phyloP scores from a whole-genome alignment of 1,140 invertebrate genomes.

The Copidosoma floridanum region DNA sequence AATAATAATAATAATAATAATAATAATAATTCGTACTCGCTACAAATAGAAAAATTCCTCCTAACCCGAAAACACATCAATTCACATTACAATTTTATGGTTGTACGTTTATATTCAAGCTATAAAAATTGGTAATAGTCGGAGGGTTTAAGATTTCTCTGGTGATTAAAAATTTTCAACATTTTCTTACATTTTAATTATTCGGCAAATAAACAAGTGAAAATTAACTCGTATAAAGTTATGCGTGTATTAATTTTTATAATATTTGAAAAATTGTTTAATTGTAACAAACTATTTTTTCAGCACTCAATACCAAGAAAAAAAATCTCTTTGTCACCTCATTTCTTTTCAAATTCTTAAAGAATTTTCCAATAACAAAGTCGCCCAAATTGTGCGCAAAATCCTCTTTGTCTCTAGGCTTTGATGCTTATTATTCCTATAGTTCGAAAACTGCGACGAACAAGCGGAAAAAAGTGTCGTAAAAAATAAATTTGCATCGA shows the following conservation, averaged over 20 bases:
- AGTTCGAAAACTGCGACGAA: constrained; percentile 1
- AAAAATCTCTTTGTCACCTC: too few relatives aligned
- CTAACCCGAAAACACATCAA: too few relatives aligned
- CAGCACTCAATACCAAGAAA: too few relatives aligned
- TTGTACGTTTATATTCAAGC: neutral
- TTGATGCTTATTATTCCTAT: too few relatives aligned
- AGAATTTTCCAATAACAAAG: too few relatives aligned
- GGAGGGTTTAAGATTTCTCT: neutral
- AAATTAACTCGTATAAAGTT: neutral
- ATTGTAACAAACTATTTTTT: constrained; percentile 8
- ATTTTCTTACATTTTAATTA: neutral
- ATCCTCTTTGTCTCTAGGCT: too few relatives aligned
- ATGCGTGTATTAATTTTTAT: neutral
- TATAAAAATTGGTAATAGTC: neutral
- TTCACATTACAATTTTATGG: too few relatives aligned
- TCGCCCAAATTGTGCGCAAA: too few relatives aligned
- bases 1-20: too few relatives aligned
- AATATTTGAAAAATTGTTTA: constrained; percentile 2
- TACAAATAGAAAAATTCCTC: constrained; percentile 13
- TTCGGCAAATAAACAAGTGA: neutral
- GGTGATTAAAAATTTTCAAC: constrained; percentile 11
- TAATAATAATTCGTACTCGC: constrained; percentile 9
- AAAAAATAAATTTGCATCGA: constrained; percentile 20
- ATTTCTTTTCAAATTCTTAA: too few relatives aligned
- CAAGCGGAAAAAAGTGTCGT: constrained; percentile 16